Percentiles rank a stretch among this genome's conserved stretches.
Conservation (phyloP, 2,113 vertebrate genomes). For the Tragelaphus scriptus region DNA sequence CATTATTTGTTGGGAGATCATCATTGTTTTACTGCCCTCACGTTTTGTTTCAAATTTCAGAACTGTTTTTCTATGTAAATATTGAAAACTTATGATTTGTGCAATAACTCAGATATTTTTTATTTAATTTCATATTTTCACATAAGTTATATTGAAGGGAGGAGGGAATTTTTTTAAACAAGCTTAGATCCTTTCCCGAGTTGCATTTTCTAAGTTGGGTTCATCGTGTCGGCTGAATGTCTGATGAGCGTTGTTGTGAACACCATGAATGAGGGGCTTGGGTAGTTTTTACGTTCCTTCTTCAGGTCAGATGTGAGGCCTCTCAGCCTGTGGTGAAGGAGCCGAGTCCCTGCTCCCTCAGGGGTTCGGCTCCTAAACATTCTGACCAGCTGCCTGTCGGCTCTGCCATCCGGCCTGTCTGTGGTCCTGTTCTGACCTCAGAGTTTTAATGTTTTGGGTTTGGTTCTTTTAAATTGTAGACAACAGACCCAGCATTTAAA, state of each 20-base stretch:
- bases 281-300: background rate
- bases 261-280: constrained; percentile 6
- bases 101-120: constrained; percentile 93
- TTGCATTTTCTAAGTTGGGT: constrained; percentile 86
- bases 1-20: constrained; percentile 45
- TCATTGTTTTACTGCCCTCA: constrained; percentile 73
- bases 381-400: constrained; percentile 56
- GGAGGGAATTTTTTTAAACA: constrained; percentile 83
- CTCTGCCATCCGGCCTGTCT: constrained; percentile 70
- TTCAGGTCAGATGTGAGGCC: constrained; percentile 73
- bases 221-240: constrained; percentile 80
- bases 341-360: constrained; percentile 46
- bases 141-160: constrained; percentile 86
- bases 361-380: constrained; percentile 58
- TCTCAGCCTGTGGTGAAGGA: constrained; percentile 69
- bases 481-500: constrained; percentile 75
- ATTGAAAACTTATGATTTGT: constrained; percentile 87
- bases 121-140: constrained; percentile 92
- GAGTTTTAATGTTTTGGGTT: constrained; percentile 71
- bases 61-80: constrained; percentile 85
- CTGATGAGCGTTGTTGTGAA: constrained; percentile 68
- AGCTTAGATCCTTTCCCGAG: constrained; percentile 85
- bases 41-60: constrained; percentile 65
- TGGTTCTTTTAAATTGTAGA: constrained; percentile 71
- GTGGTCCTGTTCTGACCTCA: constrained; percentile 64